Percentiles rank a stretch among this genome's conserved stretches.
Conservation (phyloP, 2,888 invertebrate genomes). For the Cheilosia vulpina region DNA sequence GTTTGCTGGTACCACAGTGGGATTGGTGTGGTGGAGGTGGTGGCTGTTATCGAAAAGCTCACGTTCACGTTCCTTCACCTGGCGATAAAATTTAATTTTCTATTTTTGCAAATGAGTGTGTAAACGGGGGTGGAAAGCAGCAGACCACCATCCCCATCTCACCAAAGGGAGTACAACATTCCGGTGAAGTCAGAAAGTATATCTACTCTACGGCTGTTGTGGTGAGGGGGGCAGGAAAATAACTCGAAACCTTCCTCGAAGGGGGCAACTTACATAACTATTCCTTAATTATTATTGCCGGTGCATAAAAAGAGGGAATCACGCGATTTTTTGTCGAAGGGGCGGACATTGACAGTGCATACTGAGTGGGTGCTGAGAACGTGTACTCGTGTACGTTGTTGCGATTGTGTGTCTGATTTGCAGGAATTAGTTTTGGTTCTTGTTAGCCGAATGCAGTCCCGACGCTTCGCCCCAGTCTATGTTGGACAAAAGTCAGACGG, state of each 20-base stretch:
- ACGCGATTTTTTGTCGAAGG: conserved; percentile 60
- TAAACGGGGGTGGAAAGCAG: conserved; percentile 15
- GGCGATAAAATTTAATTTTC: conserved; percentile 72
- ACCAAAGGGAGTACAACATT: conserved; percentile 41
- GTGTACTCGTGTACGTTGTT: conserved; percentile 23
- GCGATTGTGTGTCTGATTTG: conserved; percentile 68
- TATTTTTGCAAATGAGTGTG: conserved; percentile 71
- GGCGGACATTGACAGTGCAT: conserved; percentile 34
- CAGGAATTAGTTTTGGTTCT: conserved; percentile 59
- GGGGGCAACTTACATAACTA: conserved; percentile 42
- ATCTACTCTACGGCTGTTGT: conserved; percentile 11
- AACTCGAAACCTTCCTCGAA: neutral
- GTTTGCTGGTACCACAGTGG: conserved; percentile 31
- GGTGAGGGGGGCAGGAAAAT: neutral
- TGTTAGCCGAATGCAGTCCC: conserved; percentile 27
- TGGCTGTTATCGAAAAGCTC: conserved; percentile 2
- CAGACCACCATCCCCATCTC: neutral
- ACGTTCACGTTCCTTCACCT: conserved; percentile 58
- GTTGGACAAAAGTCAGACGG: conserved; percentile 36
- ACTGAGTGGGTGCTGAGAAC: neutral
- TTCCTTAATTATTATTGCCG: conserved; percentile 70
- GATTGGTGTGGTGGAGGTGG: neutral
- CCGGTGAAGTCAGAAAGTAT: conserved; percentile 15
- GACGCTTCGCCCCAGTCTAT: neutral
- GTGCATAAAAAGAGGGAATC: conserved; percentile 61